Evolutionary conservation across 2,113 vertebrate genomes (phyloP), one percentile per base, ranked within the genome.

Genomic region (Albula glossodonta): DNA sequence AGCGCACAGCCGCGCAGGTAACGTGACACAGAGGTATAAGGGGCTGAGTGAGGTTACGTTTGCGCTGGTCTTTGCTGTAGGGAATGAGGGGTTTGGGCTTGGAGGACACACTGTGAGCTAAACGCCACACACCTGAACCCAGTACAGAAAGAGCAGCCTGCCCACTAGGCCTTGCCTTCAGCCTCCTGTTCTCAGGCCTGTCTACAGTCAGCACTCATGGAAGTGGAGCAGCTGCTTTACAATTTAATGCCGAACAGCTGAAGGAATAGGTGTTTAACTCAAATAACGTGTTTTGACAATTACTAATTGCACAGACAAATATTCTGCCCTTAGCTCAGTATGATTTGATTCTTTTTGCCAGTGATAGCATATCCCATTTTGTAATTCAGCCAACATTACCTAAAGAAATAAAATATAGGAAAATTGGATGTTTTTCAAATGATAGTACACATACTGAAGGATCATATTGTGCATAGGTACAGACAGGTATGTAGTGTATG

Each of bases 1-100:
- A n/a, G n/a, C n/a, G n/a, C n/a, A n/a, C n/a, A n/a, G n/a, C n/a
- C n/a, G n/a, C n/a, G n/a, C n/a, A n/a, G n/a, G n/a, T n/a, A n/a
- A n/a, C n/a, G n/a, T 81, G 82, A 81, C 70, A 49, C 60, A 57
- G n/a, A 53, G 15, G 5, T 86, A 83, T 66, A 82, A 25, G 60
- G 5, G 70, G 41, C 41, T 78, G 41, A 56, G 22, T 84, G 77
- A 50, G 77, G 66, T 52, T 31, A 53, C 48, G 22, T 48, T 49
- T 48, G 11, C 13, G 66, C 31, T 48, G 50, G 49, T 70, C 49
- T 83, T 25, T 7, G 51, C 51, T 22, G 50, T n/a, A 78, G 11
- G 13, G 22, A 78, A 25, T 25, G 11, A 63, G 22, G n/a, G 22
- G 31, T 12, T 19, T 19, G 13, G 78, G 3, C 41, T n/a, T 17